A percentile compares a stretch with the other conserved stretches of the same genome.
Conservation (phyloP, 2,113 vertebrate species). For the Macrotus californicus region DNA sequence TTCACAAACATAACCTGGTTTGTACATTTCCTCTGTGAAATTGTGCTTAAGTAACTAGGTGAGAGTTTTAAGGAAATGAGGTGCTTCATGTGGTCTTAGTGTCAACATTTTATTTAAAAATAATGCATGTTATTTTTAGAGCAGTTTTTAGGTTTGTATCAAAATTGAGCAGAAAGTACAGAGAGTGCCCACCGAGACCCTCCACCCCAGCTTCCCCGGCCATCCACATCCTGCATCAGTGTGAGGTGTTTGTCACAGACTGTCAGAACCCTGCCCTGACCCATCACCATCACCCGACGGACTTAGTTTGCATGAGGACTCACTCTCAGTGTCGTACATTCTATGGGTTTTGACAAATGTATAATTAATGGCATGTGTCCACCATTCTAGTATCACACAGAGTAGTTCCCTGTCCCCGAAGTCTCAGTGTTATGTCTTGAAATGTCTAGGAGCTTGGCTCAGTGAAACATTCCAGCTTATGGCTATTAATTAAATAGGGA, state of each 20-base stretch:
- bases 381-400: not conserved
- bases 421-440: not conserved
- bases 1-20: not conserved
- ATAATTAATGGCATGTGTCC: not conserved
- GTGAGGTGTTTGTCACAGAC: not conserved
- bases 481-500: not conserved
- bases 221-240: not conserved
- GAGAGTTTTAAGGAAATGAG: not conserved
- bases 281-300: not conserved
- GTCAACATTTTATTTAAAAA: not conserved
- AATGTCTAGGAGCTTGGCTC: not conserved
- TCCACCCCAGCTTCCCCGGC: too few relatives aligned
- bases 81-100: not conserved
- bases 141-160: not conserved
- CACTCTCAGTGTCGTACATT: not conserved
- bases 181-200: not conserved
- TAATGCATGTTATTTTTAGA: not conserved
- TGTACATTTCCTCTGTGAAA: not conserved
- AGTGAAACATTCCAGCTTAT: not conserved
- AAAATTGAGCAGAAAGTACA: not conserved
- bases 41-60: not conserved
- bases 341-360: not conserved
- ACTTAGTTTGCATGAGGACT: not conserved
- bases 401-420: not conserved
- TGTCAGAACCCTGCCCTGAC: rapidly evolving